Base-by-base conservation (phyloP, 2,797 vertebrate species). In the Sebastes minor region DNA sequence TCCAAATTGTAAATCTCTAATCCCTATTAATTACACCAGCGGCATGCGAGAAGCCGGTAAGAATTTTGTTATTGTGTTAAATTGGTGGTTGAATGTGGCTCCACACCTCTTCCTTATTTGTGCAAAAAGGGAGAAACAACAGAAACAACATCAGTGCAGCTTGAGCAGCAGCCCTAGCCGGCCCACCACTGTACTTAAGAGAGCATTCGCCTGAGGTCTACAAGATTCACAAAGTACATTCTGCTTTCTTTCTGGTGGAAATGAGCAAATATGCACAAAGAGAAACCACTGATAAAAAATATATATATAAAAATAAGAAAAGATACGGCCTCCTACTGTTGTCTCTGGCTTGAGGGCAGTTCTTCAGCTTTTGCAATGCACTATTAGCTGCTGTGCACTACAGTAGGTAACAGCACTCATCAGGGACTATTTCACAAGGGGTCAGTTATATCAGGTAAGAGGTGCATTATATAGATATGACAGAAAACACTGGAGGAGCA, bases 361-460 rank as follows among this genome's bases (percentile, higher is more conserved):
- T 86, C 33, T 82, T 57, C 71, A 35, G 38, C 55, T 27, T 28
- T 87, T 73, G 13, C n/a, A 14, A 30, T 33, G 66, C 65, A 46
- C 49, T 38, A 55, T 72, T 20, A 74, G 63, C 66, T 49, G 28
- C 16, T 63, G 35, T 49, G 25, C 65, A 52, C 72, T 6, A 18
- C 42, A 66, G 42, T 33, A 53, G 25, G 61, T 38, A 78, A 49
- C 33, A 18, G 65, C 65, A 10, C 22, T 84, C 69, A 86, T 81
- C 69, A 79, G 46, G 42, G 63, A 68, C 72, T 61, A 72, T 82
- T 78, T 85, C 68, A 74, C 64, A 46, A 46, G 13, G 22, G 80
- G 59, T 83, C 66, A 67, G 71, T 55, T 16, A 32, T 78, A 67
- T 86, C 71, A 72, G 75, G 71, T 57, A 22, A 57, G 74, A 71